phyloP scores from a whole-genome alignment of 2,113 vertebrate species.

The Prinia subflava region DNA sequence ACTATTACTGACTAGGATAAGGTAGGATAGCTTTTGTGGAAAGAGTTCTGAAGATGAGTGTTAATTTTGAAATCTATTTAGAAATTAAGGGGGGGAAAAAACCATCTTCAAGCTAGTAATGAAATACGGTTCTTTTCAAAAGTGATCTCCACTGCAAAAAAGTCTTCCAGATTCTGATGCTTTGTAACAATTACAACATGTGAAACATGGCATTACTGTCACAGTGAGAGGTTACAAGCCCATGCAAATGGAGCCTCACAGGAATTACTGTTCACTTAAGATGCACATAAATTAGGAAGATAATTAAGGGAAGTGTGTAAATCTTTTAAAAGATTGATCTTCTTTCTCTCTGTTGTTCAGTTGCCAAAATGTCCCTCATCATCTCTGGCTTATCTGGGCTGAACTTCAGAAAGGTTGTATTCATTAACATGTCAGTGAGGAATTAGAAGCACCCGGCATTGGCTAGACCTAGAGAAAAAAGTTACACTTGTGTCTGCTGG shows the following conservation, averaged over 20 bases:
- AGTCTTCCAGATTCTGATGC: not conserved
- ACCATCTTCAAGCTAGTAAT: not conserved
- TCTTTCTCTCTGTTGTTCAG: not conserved
- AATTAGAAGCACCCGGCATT: not conserved
- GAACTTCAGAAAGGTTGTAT: not conserved
- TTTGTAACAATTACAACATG: not conserved
- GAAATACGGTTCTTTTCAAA: not conserved
- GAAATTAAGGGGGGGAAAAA: not conserved
- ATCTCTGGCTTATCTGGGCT: not conserved
- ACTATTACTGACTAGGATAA: not conserved
- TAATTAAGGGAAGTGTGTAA: constrained; percentile 9
- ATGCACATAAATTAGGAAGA: not conserved
- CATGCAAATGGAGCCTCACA: not conserved
- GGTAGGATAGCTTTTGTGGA: not conserved
- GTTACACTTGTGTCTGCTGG: not conserved
- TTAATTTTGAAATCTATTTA: not conserved
- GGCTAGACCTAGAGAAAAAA: not conserved
- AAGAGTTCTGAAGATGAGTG: not conserved
- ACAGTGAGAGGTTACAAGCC: not conserved
- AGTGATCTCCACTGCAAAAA: not conserved
- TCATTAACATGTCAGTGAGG: not conserved
- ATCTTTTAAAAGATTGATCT: constrained; percentile 5
- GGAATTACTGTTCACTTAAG: not conserved
- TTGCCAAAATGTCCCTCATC: not conserved
- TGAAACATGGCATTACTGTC: not conserved